These are phyloP conservation scores for Ariopsis seemanni DNA, from an alignment of 2,113 vertebrate species.

Conservation along the genomic window DNA sequence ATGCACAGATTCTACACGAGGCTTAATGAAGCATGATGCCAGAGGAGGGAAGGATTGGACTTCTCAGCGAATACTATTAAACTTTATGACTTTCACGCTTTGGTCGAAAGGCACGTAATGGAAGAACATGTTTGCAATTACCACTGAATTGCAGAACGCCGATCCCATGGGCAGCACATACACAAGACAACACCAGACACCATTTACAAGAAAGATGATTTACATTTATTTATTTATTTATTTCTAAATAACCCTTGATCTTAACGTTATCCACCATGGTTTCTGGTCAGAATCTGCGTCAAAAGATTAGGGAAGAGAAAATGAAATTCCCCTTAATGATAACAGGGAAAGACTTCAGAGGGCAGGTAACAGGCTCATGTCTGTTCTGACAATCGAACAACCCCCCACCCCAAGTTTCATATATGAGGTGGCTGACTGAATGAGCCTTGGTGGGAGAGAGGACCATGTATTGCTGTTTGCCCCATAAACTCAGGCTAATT, in stretches of 20 bases:
- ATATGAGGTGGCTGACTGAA: conserved; percentile 44
- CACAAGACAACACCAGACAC: background rate
- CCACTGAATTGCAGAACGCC: conserved; percentile 21
- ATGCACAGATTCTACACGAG: conserved; percentile 14
- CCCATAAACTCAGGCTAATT: conserved; percentile 51
- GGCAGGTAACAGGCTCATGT: background rate
- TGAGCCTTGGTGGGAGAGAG: conserved; percentile 37
- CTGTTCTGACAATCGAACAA: background rate
- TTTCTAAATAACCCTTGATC: background rate
- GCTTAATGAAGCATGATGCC: conserved; percentile 49
- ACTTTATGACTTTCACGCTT: conserved; percentile 55
- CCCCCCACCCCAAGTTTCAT: conserved; percentile 11
- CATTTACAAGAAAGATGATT: background rate
- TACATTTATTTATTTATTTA: background rate
- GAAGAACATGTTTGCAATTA: conserved; percentile 50
- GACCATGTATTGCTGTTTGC: conserved; percentile 43
- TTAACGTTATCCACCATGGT: background rate
- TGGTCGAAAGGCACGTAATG: conserved; percentile 41
- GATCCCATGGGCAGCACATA: conserved; percentile 34
- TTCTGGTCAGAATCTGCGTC: background rate
- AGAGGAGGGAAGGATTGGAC: conserved; percentile 45
- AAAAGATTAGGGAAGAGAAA: background rate
- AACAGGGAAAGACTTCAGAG: background rate
- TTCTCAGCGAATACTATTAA: conserved; percentile 48
- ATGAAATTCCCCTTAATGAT: background rate